These are phyloP conservation scores for Chiloscyllium plagiosum DNA, from an alignment of 2,113 vertebrate species.

Conservation along the genomic window DNA sequence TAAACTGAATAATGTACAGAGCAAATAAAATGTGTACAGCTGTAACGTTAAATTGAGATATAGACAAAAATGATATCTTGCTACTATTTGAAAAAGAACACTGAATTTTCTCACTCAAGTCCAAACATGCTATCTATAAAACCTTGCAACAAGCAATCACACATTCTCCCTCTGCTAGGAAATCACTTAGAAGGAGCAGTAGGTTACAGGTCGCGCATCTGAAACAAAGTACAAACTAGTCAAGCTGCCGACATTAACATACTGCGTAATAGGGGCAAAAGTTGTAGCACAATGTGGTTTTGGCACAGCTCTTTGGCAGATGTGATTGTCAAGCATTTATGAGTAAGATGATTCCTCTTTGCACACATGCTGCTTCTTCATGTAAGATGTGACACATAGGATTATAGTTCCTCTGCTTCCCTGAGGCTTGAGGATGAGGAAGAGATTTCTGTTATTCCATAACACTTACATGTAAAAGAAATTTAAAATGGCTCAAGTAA, in stretches of 20 bases:
- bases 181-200: neutral
- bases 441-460: neutral
- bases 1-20: neutral
- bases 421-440: neutral
- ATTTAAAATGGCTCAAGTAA: neutral
- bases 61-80: neutral
- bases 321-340: slow-evolving; percentile 13
- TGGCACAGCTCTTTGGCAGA: slow-evolving; percentile 12
- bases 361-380: neutral
- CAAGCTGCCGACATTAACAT: neutral
- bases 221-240: neutral
- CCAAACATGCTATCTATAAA: neutral
- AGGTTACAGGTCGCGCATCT: neutral
- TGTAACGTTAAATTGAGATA: neutral
- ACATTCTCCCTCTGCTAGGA: neutral
- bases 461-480: neutral
- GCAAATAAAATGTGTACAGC: neutral
- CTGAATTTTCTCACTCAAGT: neutral
- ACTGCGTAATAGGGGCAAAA: neutral
- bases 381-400: neutral
- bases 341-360: slow-evolving; percentile 10
- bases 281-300: neutral
- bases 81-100: neutral
- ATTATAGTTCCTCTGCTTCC: neutral
- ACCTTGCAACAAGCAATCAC: neutral